Base-by-base conservation (phyloP, 2,113 vertebrate genomes). In the Mola mola region DNA sequence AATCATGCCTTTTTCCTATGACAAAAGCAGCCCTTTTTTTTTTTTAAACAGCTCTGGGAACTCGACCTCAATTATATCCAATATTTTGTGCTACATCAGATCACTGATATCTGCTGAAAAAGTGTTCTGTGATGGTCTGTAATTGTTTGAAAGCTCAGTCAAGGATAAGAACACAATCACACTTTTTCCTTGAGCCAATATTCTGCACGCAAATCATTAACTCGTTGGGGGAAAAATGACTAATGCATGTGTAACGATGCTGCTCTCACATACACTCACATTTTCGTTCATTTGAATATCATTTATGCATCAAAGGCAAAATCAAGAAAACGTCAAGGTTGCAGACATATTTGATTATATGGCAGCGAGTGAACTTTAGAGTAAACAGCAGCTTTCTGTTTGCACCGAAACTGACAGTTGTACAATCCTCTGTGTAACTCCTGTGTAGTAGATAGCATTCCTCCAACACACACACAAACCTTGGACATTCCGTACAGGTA, bases 381-480 rank as follows among this genome's bases (percentile, higher is more conserved):
- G n/a, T n/a, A n/a, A 61, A 9, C 19, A 4, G 50, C 72, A 63
- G 67, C 53, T 67, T 56, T 49, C 12, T 79, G 60, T 40, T 56
- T 29, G 57, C 50, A 46, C 62, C 19, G 50, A 58, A 29, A 67
- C 68, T 79, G 78, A 72, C 64, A 78, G 62, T 69, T 38, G 55
- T 49, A 52, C 43, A 67, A 44, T 51, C 40, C 44, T 76, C 57
- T 22, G 49, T 51, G 44, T 50, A 66, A 4, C 9, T n/a, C 15
- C 21, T 28, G n/a, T 33, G 29, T 33, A 7, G 29, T 33, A 33
- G 12, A 33, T 33, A n/a, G n/a, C n/a, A n/a, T n/a, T 34, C 9
- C 33, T 34, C 11, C 33, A 33, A 33, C 13, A 9, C 36, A 25
- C 47, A n/a, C 46, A 36, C n/a, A n/a, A n/a, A 69, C 55, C 64